These are phyloP conservation scores for Pogonocichla stellata DNA, from an alignment of 2,113 vertebrate genomes.

Conservation along the genomic window DNA sequence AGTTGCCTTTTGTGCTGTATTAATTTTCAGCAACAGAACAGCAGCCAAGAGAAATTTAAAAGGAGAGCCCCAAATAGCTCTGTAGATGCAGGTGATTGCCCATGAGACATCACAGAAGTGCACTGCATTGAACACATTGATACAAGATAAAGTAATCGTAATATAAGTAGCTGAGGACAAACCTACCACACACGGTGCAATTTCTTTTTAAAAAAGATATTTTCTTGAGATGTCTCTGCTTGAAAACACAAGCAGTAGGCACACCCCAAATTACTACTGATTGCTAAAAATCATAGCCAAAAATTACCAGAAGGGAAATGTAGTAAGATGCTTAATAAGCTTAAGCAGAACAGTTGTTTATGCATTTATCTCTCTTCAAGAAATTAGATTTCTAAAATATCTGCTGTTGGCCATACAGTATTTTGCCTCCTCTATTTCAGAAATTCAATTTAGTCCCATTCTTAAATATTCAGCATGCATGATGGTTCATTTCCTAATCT, in stretches of 20 bases:
- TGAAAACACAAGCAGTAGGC: neutral
- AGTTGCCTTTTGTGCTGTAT: neutral
- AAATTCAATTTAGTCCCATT: neutral
- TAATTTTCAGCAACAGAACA: neutral
- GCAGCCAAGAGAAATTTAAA: neutral
- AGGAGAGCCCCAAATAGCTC: neutral
- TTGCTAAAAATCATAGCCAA: neutral
- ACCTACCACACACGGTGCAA: rapidly evolving
- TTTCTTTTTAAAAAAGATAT: neutral
- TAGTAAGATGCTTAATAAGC: neutral
- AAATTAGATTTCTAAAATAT: neutral
- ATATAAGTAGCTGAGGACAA: neutral
- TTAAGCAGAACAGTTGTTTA: neutral
- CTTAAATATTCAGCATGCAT: neutral
- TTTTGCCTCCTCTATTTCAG: neutral
- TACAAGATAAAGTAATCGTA: neutral
- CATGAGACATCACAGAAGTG: neutral
- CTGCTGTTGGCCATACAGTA: neutral
- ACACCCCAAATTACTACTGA: neutral
- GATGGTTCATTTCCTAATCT: slow-evolving; percentile 26
- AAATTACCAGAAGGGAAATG: neutral
- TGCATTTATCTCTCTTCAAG: neutral
- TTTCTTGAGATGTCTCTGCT: neutral
- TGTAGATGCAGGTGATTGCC: neutral
- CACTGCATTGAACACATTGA: neutral